phyloP scores from a whole-genome alignment of 2,113 vertebrate species.

The Benitochromis conjunctus region DNA sequence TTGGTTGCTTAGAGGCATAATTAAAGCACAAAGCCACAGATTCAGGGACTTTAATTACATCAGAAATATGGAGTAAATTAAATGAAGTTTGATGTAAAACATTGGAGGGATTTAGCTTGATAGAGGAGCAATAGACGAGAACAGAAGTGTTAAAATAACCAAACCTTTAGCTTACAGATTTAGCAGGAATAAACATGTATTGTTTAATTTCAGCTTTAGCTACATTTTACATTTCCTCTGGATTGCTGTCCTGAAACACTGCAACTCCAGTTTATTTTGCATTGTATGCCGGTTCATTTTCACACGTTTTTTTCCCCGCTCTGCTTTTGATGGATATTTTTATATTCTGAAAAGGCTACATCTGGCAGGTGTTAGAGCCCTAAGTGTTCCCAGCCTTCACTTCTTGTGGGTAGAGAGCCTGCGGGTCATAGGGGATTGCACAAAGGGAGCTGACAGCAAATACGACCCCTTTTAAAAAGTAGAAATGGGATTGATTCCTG shows the following conservation, averaged over 20 bases:
- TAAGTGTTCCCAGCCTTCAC: neutral
- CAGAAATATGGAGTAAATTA: neutral
- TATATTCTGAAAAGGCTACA: neutral
- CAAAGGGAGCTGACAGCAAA: constrained; percentile 52
- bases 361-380: neutral
- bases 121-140: neutral
- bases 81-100: neutral
- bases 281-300: neutral
- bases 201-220: neutral
- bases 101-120: neutral
- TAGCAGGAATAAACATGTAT: neutral
- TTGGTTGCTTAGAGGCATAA: neutral
- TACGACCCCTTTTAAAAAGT: constrained; percentile 53
- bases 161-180: neutral
- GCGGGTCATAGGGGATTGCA: constrained; percentile 28
- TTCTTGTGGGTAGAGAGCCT: constrained; percentile 14
- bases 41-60: neutral
- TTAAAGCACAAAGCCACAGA: neutral
- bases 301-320: neutral
- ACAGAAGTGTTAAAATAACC: neutral
- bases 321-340: neutral
- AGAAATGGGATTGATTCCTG: constrained; percentile 65
- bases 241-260: neutral
- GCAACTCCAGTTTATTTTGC: neutral
- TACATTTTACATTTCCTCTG: neutral